A percentile compares a stretch with the other conserved stretches of the same genome.
phyloP scores from a whole-genome alignment of 2,797 vertebrate species.

The Vespertilio murinus region DNA sequence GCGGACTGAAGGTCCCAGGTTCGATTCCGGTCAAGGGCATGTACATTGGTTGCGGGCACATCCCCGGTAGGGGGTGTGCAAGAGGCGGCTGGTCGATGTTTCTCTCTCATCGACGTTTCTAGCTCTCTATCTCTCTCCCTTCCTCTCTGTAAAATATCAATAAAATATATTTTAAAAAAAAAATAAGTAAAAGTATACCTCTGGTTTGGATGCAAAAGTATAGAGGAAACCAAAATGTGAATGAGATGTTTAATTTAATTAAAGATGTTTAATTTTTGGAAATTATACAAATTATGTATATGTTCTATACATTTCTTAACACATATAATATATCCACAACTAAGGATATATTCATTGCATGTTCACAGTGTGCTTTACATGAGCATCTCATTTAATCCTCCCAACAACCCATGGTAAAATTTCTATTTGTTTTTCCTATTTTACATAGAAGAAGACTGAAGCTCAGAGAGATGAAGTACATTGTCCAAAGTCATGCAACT shows the following conservation, averaged over 20 bases:
- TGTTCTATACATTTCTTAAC: no score
- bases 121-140: no score
- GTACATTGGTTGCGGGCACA: no score
- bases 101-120: no score
- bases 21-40: no score
- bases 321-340: no score
- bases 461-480: neutral
- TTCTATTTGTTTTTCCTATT: neutral
- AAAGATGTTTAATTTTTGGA: no score
- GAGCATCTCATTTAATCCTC: neutral
- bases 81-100: no score
- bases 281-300: no score
- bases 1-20: no score
- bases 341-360: neutral
- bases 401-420: neutral
- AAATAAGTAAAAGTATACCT: neutral
- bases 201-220: neutral
- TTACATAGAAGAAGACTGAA: neutral
- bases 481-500: neutral
- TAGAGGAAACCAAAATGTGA: slow-evolving; percentile 1
- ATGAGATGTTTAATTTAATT: neutral
- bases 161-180: neutral
- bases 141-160: no score
- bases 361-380: neutral
- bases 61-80: no score